Conservation (phyloP, 1,140 invertebrate species). For the Rhyacophila brunnea region DNA sequence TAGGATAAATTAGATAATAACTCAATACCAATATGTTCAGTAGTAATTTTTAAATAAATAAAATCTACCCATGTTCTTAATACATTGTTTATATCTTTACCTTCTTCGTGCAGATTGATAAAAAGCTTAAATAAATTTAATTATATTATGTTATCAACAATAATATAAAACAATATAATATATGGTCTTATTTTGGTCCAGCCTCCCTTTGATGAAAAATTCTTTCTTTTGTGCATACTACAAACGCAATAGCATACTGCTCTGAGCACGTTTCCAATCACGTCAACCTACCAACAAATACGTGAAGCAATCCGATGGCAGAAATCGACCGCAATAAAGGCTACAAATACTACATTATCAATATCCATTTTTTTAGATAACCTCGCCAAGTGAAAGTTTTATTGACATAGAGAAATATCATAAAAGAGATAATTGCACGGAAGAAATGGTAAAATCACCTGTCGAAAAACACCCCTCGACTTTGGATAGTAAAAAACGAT, state of each 20-base stretch:
- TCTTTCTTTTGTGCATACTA: conserved; percentile 1
- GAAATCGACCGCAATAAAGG: conserved; percentile 12
- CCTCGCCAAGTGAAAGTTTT: conserved; percentile 21
- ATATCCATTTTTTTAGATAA: conserved; percentile 14
- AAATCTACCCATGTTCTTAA: too few species aligned
- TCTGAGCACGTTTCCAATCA: conserved; percentile 20
- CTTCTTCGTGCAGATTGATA: too few species aligned
- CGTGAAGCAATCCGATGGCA: conserved; percentile 15
- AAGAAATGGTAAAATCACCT: not conserved
- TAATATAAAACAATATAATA: too few species aligned
- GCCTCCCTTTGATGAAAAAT: not conserved
- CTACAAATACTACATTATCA: conserved; percentile 20
- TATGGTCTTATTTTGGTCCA: too few species aligned
- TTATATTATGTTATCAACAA: too few species aligned
- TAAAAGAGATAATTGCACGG: not conserved
- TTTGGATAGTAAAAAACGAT: too few species aligned
- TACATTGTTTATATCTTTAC: too few species aligned
- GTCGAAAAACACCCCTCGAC: not conserved
- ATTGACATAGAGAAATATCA: not conserved
- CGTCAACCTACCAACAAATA: not conserved
- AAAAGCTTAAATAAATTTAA: too few species aligned
- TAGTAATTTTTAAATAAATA: too few species aligned
- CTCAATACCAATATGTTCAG: too few species aligned
- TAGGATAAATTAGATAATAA: too few species aligned
- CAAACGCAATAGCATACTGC: not conserved